A percentile compares a stretch with the other conserved stretches of the same genome.
phyloP scores from a whole-genome alignment of 2,888 invertebrate genomes.

The Cheilosia soror region DNA sequence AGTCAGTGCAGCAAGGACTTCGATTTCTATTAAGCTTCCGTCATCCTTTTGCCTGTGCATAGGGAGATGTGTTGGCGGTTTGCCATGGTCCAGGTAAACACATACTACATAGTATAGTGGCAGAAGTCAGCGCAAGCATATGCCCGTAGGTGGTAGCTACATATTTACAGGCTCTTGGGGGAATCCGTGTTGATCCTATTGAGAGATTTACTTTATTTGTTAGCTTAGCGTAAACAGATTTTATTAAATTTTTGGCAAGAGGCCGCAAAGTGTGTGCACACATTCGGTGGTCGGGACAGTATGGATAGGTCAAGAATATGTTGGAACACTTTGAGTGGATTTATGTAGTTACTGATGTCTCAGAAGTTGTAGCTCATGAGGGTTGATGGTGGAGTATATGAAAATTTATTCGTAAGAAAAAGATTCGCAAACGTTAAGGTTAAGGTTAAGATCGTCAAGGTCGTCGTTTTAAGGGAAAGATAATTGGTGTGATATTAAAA shows the following conservation, averaged over 20 bases:
- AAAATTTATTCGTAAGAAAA: too few relatives aligned
- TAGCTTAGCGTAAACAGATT: slow-evolving; percentile 23
- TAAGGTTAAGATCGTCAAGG: too few relatives aligned
- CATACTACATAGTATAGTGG: not conserved
- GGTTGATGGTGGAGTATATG: too few relatives aligned
- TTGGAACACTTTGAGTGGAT: not conserved
- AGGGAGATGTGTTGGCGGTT: slow-evolving; percentile 17
- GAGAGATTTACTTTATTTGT: slow-evolving; percentile 23
- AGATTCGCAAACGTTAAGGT: too few relatives aligned
- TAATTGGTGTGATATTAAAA: too few relatives aligned
- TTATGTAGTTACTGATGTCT: not conserved
- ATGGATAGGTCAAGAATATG: not conserved
- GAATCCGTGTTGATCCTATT: slow-evolving; percentile 15
- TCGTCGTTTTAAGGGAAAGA: too few relatives aligned
- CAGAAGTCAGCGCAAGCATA: not conserved
- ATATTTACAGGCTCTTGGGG: not conserved
- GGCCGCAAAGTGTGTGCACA: not conserved
- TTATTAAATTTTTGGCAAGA: slow-evolving; percentile 17
- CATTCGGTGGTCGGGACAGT: too few relatives aligned
- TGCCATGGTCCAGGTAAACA: not conserved
- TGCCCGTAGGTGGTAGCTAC: not conserved
- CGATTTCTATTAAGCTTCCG: slow-evolving; percentile 38
- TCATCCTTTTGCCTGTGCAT: not conserved
- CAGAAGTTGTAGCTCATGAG: too few relatives aligned
- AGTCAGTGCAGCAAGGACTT: slow-evolving; percentile 15